phyloP scores from a whole-genome alignment of 2,888 invertebrate genomes.

The Orthosia cruda region DNA sequence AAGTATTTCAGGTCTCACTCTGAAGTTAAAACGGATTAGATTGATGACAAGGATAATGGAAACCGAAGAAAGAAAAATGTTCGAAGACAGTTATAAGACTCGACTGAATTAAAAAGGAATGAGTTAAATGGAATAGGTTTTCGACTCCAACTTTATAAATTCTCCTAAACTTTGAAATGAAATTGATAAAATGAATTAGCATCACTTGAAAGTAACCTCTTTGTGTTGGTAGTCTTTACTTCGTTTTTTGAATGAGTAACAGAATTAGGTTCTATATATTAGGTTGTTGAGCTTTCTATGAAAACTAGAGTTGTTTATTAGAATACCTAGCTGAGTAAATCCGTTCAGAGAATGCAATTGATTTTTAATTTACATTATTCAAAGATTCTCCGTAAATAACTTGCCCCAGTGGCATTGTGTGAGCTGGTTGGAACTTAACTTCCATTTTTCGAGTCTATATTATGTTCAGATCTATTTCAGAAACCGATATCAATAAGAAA shows the following conservation, averaged over 20 bases:
- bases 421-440: background rate
- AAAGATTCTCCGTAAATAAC: background rate
- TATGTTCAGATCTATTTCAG: background rate
- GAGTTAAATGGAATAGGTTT: conserved; percentile 57
- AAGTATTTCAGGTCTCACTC: conserved; percentile 5
- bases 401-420: background rate
- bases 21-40: conserved; percentile 24
- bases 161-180: conserved; percentile 52
- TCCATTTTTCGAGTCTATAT: background rate
- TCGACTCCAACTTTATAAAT: conserved; percentile 55
- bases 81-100: conserved; percentile 35
- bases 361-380: background rate
- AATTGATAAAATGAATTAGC: conserved; percentile 64
- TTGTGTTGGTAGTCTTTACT: conserved; percentile 32
- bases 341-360: background rate
- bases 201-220: conserved; percentile 57
- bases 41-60: conserved; percentile 49
- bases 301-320: background rate
- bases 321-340: background rate
- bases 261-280: conserved; percentile 21
- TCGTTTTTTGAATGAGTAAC: conserved; percentile 35
- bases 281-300: conserved; percentile 7
- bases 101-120: conserved; percentile 51
- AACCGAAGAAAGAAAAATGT: conserved; percentile 43
- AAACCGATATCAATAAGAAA: background rate